A percentile compares a stretch with the other conserved stretches of the same genome.
Conservation (phyloP, 2,797 vertebrate genomes). For the Paratrypauchen microcephalus region DNA sequence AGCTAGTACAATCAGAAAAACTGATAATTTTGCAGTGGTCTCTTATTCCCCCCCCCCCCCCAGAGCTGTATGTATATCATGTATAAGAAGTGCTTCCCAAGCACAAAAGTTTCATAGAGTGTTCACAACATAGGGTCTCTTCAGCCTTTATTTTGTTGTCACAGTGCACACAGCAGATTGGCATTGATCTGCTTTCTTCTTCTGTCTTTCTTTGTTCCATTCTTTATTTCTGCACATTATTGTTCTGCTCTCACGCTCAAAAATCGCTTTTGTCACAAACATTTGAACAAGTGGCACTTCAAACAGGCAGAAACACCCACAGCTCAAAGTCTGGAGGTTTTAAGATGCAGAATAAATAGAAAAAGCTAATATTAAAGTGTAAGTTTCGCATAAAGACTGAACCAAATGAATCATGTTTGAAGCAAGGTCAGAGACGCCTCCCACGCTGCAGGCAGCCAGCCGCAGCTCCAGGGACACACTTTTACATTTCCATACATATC, state of each 20-base stretch:
- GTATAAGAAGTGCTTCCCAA: constrained; percentile 24
- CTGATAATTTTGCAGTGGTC: too few species aligned
- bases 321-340: constrained; percentile 18
- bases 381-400: constrained; percentile 40
- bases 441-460: constrained; percentile 48
- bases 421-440: constrained; percentile 52
- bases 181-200: constrained; percentile 31
- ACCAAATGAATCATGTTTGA: constrained; percentile 48
- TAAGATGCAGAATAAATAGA: constrained; percentile 11
- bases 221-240: constrained; percentile 15
- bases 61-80: too few species aligned
- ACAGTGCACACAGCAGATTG: constrained; percentile 30
- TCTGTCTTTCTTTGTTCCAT: background rate
- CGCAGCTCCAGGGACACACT: constrained; percentile 33
- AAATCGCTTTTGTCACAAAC: constrained; percentile 5
- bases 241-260: constrained; percentile 32
- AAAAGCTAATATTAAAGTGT: constrained; percentile 18
- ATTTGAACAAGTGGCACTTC: constrained; percentile 23
- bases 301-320: constrained; percentile 14
- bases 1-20: too few species aligned
- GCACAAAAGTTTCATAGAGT: constrained; percentile 36
- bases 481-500: constrained; percentile 29
- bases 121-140: constrained; percentile 17
- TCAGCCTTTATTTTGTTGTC: constrained; percentile 44
- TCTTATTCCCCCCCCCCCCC: too few species aligned